Percentiles rank a stretch among this genome's conserved stretches.
Evolutionary conservation across 2,888 invertebrate species (phyloP).

Genomic region (Spilarctia lutea): DNA sequence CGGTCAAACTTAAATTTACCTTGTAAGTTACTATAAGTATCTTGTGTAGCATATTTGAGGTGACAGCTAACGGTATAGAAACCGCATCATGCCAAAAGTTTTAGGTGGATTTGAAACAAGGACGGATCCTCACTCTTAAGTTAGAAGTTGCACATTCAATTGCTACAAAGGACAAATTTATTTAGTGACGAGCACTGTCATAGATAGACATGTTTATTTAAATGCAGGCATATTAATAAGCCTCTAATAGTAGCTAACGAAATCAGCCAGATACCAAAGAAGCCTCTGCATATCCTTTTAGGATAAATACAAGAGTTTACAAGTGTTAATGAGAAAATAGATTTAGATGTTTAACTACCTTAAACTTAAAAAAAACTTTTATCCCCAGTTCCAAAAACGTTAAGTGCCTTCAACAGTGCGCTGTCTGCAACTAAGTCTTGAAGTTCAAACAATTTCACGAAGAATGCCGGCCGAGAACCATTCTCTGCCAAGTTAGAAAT

Average conservation of each 20-base stretch:
- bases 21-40: neutral
- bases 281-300: too few species aligned
- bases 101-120: neutral
- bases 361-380: neutral
- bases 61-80: neutral
- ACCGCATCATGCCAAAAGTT: neutral
- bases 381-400: neutral
- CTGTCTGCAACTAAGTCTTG: constrained; percentile 41
- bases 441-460: constrained; percentile 48
- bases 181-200: too few species aligned
- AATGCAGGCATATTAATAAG: too few species aligned
- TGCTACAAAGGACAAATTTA: too few species aligned
- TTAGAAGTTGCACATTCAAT: neutral
- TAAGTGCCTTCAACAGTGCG: constrained; percentile 11
- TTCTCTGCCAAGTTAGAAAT: constrained; percentile 57
- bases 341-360: neutral
- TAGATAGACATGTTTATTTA: too few species aligned
- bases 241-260: too few species aligned
- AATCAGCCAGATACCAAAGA: too few species aligned
- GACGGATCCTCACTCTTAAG: neutral
- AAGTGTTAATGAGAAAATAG: neutral
- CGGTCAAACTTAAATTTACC: neutral
- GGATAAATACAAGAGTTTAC: too few species aligned
- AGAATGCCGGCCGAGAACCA: constrained; percentile 58
- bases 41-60: neutral